Conservation (phyloP, 2,888 invertebrate species). For the Cylindroiulus punctatus region DNA sequence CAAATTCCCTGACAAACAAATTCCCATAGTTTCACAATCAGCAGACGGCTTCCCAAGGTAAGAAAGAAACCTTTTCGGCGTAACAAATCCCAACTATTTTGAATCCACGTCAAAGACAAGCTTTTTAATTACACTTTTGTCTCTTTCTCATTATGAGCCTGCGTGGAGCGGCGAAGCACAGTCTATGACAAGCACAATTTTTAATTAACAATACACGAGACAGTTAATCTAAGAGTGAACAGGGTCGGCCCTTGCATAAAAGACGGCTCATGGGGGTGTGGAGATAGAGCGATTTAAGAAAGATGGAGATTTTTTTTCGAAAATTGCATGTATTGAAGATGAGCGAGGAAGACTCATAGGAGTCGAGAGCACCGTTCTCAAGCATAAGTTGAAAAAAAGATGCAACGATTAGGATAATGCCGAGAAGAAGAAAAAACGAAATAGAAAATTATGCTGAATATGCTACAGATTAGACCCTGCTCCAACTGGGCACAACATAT, state of each 20-base stretch:
- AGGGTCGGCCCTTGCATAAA: conserved; percentile 28
- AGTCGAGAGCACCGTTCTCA: background rate
- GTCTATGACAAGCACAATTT: background rate
- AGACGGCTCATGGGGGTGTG: background rate
- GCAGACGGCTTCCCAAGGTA: conserved; percentile 16
- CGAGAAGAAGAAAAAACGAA: no score
- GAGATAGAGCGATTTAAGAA: background rate
- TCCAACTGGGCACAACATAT: no score
- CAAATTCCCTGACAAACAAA: conserved; percentile 32
- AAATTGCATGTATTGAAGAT: background rate
- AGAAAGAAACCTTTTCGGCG: conserved; percentile 47
- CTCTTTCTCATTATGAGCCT: conserved; percentile 27
- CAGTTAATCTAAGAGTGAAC: conserved; percentile 38
- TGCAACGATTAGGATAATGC: background rate
- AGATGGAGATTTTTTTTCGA: conserved; percentile 7
- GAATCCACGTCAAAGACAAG: conserved; percentile 45
- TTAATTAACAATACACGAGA: conserved; percentile 44
- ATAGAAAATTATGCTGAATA: no score
- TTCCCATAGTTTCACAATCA: conserved; percentile 15
- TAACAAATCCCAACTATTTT: conserved; percentile 45
- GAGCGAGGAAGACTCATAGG: background rate
- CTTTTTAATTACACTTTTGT: conserved; percentile 47
- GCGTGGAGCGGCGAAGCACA: background rate
- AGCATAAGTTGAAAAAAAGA: background rate
- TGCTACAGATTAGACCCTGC: no score